Base-by-base conservation (phyloP, 2,113 vertebrate genomes). In the Mystacornis crossleyi region DNA sequence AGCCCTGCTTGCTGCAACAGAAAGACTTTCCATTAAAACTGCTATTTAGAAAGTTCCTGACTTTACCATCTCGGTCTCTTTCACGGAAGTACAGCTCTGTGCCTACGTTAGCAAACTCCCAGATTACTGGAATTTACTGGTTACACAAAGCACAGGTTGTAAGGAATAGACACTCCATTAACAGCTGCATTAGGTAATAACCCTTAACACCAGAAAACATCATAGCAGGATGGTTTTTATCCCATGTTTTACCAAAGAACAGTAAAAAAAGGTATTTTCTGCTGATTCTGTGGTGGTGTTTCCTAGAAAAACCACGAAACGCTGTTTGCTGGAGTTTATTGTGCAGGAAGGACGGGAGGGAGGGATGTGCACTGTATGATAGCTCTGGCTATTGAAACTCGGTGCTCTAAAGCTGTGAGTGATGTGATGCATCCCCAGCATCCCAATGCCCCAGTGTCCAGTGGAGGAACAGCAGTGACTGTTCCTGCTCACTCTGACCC, bases 241-340 rank as follows among this genome's bases (percentile, higher is more conserved):
- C 5, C 53, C 8, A 28, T 8, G 18, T 88, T 93, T 36, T 25
- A 18, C 36, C 54, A 66, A 90, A 93, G 29, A 94, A 28, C 14
- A 48, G 53, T 40, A 8, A 54, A 57, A 71, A 85, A 67, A 53
- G 8, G 31, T 67, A 85, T 25, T 15, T 77, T 92, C 47, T 95
- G 69, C 83, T 89, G 75, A 91, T 66, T 77, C 67, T 54, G 0
- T 70, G 48, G 48, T 74, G 86, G 51, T 70, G 65, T 92, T 96
- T 95, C 94, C 86, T 78, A 70, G 65, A 60, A 94, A 91, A 96
- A 55, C 55, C 93, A 91, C 81, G 74, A 74, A 90, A 54, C 58
- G 38, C 75, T 72, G 50, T 80, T 93, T 94, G 75, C 51, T 92
- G 47, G 79, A 57, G 62, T 75, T 82, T 13, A 75, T 50, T 13